phyloP scores from a whole-genome alignment of 2,113 vertebrate species.

The Epinephelus moara region DNA sequence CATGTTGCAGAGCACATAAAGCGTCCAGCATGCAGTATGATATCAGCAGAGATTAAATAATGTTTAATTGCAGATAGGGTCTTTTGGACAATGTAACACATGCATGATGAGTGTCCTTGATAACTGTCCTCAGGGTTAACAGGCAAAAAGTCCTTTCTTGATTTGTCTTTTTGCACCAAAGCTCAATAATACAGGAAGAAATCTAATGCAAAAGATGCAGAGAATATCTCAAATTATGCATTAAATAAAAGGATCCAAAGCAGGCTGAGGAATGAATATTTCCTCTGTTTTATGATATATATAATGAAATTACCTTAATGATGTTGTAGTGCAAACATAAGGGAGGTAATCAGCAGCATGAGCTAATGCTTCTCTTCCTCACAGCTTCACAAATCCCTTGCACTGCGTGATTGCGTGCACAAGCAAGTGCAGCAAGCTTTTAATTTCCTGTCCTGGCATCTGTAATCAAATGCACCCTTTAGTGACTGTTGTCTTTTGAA shows the following conservation, averaged over 20 bases:
- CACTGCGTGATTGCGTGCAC: not conserved
- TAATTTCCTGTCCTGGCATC: not conserved
- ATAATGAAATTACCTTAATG: too few species aligned
- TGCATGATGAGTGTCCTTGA: not conserved
- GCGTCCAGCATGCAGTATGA: not conserved
- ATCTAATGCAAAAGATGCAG: not conserved
- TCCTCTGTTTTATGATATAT: too few species aligned
- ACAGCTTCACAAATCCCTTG: constrained; percentile 4
- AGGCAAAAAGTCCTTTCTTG: not conserved
- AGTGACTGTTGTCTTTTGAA: constrained; percentile 22
- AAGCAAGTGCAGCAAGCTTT: not conserved
- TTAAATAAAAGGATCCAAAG: not conserved
- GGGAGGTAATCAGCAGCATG: not conserved
- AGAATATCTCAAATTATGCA: not conserved
- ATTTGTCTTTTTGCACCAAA: not conserved
- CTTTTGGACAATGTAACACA: not conserved
- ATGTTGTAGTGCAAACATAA: too few species aligned
- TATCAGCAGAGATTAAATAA: not conserved
- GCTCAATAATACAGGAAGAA: not conserved
- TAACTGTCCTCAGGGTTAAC: not conserved
- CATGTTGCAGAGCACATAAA: not conserved
- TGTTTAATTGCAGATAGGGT: too few species aligned
- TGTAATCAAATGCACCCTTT: not conserved
- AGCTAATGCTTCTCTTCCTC: not conserved
- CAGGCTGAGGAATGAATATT: not conserved